Conservation (phyloP, 2,797 vertebrate genomes). For the Girardinus metallicus region DNA sequence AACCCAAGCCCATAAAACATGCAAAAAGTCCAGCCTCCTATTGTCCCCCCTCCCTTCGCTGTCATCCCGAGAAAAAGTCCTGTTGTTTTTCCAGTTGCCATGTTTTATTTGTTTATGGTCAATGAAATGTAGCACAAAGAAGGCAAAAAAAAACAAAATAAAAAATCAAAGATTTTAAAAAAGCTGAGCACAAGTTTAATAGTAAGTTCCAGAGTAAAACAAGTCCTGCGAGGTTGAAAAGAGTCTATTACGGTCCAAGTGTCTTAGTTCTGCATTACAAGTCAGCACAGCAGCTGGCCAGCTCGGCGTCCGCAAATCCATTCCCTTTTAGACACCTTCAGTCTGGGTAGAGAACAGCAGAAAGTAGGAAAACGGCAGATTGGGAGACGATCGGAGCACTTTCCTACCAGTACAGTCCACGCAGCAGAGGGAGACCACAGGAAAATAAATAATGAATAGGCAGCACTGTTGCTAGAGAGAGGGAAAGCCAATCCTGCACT, state of each 20-base stretch:
- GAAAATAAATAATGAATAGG: conserved; percentile 84
- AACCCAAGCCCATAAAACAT: conserved; percentile 37
- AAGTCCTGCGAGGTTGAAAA: conserved; percentile 59
- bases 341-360: conserved; percentile 49
- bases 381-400: conserved; percentile 45
- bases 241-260: conserved; percentile 30
- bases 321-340: conserved; percentile 49
- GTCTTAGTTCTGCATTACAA: conserved; percentile 2
- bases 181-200: conserved; percentile 7
- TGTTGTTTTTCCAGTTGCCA: conserved; percentile 67
- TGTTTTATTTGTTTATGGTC: conserved; percentile 66
- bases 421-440: conserved; percentile 71
- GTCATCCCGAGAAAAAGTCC: conserved; percentile 69
- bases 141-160: conserved; percentile 26
- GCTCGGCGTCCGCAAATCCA: conserved; percentile 34
- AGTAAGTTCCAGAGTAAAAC: conserved; percentile 55
- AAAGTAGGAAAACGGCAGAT: conserved; percentile 38
- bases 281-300: conserved; percentile 47
- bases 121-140: conserved; percentile 33
- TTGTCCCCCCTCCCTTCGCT: conserved; percentile 37
- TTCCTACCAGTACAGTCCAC: conserved; percentile 15
- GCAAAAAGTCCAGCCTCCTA: conserved; percentile 65
- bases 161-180: not conserved
- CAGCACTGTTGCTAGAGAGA: conserved; percentile 85
- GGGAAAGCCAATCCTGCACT: conserved; percentile 75